Base-by-base conservation (phyloP, 2,797 vertebrate species). In the Ambastaia sidthimunki region DNA sequence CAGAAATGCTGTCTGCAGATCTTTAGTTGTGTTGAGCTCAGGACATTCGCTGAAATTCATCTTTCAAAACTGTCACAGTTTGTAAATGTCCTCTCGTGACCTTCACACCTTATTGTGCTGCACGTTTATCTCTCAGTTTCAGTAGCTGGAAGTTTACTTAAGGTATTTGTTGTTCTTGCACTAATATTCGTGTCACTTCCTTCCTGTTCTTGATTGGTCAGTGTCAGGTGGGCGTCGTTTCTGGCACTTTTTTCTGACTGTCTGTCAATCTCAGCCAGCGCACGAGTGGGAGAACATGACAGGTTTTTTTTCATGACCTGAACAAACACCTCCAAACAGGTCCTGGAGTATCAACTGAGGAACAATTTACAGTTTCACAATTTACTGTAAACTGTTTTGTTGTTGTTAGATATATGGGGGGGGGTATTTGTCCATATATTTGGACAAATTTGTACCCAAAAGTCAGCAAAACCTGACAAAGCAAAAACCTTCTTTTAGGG, bases 141-240 rank as follows among this genome's bases (percentile, higher is more conserved):
- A 47, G 2, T 21, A 52, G 76, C 16, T 70, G 72, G 76, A 83
- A 44, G 80, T 80, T 80, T 80, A 75, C 66, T 66, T 77, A 74
- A 82, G 73, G 15, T 69, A 54, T 44, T 75, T 70, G 25, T 55
- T 82, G 52, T 73, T 48, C 59, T 71, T 68, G 71, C 25, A 0
- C 9, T 74, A 82, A 73, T 82, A 74, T 76, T 74, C 79, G 37
- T 6, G 23, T 12, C 21, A 11, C 69, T 85, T 85, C 85, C 84
- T 86, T 85, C 81, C 86, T 82, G 28, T 74, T 74, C 55, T 65
- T 83, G 83, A 85, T 76, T 80, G 80, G 52, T 19, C 10, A 55
- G 63, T 83, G 82, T 81, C 81, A 70, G 63, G 59, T 67, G 81
- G 83, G 80, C 68, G 85, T 77, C 68, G 63, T 21, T 65, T 60